These are phyloP conservation scores for Eulemur macaco DNA, from an alignment of 2,113 vertebrate genomes.

Conservation along the genomic window DNA sequence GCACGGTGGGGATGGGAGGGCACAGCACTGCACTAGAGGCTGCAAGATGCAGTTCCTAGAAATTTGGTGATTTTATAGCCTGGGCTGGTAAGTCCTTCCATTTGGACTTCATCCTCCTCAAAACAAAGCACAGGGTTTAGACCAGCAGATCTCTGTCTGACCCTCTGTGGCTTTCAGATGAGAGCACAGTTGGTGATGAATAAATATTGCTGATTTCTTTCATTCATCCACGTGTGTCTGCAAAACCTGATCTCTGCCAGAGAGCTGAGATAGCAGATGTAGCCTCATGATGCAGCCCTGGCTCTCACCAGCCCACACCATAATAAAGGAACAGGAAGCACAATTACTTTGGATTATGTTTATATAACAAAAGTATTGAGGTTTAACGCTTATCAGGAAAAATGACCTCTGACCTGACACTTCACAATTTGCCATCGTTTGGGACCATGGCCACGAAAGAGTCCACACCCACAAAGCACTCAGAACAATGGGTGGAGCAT, in stretches of 20 bases:
- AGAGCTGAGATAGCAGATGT: neutral
- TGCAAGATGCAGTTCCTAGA: neutral
- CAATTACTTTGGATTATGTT: neutral
- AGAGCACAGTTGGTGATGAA: neutral
- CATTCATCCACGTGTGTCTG: neutral
- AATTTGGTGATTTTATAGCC: too few relatives aligned
- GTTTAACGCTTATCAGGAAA: neutral
- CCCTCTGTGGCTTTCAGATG: neutral
- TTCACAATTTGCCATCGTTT: neutral
- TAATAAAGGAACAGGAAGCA: neutral
- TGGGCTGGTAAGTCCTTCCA: neutral
- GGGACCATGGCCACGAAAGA: neutral
- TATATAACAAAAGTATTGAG: neutral
- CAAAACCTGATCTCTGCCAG: neutral
- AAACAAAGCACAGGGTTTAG: neutral
- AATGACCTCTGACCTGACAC: neutral
- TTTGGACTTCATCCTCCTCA: neutral
- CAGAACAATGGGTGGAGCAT: too few relatives aligned
- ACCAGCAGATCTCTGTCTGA: neutral
- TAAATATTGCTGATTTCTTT: neutral
- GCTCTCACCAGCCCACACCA: neutral
- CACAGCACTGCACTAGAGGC: accelerated
- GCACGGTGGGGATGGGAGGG: accelerated
- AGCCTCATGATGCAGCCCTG: accelerated
- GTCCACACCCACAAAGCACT: neutral